Evolutionary conservation across 2,113 vertebrate genomes (phyloP), one percentile per base, ranked within the genome.

Genomic region (Datnioides undecimradiatus): DNA sequence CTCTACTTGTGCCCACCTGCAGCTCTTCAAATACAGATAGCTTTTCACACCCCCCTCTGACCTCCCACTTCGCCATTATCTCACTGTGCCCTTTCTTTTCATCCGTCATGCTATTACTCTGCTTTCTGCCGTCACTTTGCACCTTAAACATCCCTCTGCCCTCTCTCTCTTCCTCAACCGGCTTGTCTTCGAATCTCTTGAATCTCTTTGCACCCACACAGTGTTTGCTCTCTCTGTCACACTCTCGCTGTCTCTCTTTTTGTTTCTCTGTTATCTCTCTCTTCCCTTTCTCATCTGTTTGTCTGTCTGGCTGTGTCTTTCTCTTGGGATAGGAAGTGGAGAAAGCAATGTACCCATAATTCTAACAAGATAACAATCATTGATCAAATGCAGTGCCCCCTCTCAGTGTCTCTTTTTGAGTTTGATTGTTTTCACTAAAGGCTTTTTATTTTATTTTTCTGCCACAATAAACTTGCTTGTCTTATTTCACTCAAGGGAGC

Each of bases 171-270:
- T 92, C 89, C 88, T 51, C 29, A 21, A 88, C 65, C 80, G 63
- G 92, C 90, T 87, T 85, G 80, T 91, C 55, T 74, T 76, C 51
- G 34, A 33, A 60, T 80, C 75, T 62, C 25, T 90, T 63, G 40
- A 49, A 62, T 85, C 68, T 67, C 48, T 88, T 57, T 80, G 62
- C 90, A 88, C 51, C 25, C 33, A 74, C 73, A 63, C 51, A 38
- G 46, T 65, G 25, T 89, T 90, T 92, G 91, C 91, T 89, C 60
- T 57, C 36, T 51, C 33, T 80, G 55, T 79, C 13, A 73, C 81
- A 87, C 74, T 75, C 87, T 69, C 27, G 41, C 16, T 6, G 8
- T 62, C 57, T 57, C 8, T 41, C 38, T 43, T 36, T 62, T 45
- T 36, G 43, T 59, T 57, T 33, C 41, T n/a, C 29, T 14, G 48